Base-by-base conservation (phyloP, 2,113 vertebrate genomes). In the Lynx canadensis region DNA sequence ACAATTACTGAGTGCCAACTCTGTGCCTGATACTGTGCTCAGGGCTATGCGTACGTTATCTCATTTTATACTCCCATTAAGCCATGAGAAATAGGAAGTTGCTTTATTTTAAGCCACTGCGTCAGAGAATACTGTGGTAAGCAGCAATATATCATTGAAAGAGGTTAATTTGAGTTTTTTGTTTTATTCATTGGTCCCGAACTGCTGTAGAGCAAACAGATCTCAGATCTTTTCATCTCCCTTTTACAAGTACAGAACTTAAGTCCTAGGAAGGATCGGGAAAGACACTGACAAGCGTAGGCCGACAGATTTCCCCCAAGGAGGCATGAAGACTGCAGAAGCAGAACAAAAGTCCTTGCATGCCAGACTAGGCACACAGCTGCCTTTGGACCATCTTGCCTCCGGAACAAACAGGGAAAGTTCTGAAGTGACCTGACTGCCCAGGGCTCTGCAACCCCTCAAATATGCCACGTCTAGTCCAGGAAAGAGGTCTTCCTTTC, bases 141-240 rank as follows among this genome's bases (percentile, higher is more conserved):
- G n/a, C 38, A 87, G 41, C 73, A 86, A 92, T 57, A 45, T 31
- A 18, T n/a, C n/a, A 85, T 7, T 74, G 38, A 96, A 97, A 92
- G 50, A 52, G n/a, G 73, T 76, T 89, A 81, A 93, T 81, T 52
- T 57, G 52, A 95, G 41, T 55, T 76, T 80, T 81, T 74, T 81
- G 41, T 73, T 89, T 93, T 38, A 92, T 86, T 91, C 78, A 86
- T 89, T 83, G 84, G 31, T 63, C 50, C 82, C 2, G 0, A 97
- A 73, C 60, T 96, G 19, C 79, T 60, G 3, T 82, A 74, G 23
- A 79, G 66, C 19, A 74, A 23, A 63, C 14, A 88, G 71, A 68
- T 85, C 71, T 81, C 65, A 68, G 55, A 55, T 36, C 29, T 89
- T 91, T 95, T 36, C 41, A 41, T 84, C n/a, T 87, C 29, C 68